These are phyloP conservation scores for Rhabdomys pumilio DNA, from an alignment of 2,797 vertebrate genomes.

Conservation along the genomic window DNA sequence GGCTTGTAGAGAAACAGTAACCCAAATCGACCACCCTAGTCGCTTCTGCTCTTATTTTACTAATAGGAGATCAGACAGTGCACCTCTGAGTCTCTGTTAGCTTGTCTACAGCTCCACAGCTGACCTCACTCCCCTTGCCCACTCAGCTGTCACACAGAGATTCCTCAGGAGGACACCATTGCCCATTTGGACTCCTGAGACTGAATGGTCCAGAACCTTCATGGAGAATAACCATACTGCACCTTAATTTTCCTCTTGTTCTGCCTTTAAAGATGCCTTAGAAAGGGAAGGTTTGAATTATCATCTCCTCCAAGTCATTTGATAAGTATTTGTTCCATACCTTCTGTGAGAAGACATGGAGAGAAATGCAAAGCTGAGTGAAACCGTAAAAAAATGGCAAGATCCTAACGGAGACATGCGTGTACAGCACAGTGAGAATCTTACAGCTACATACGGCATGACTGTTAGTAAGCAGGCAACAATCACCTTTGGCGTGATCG, in stretches of 20 bases:
- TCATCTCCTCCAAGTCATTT: neutral
- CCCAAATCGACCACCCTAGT: neutral
- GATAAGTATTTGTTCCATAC: neutral
- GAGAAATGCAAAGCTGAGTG: neutral
- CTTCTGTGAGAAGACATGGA: neutral
- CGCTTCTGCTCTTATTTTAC: neutral
- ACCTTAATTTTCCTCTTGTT: neutral
- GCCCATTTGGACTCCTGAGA: neutral
- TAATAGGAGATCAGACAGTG: neutral
- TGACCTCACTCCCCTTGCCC: neutral
- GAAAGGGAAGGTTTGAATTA: slow-evolving; percentile 21
- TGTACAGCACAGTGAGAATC: neutral
- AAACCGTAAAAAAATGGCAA: neutral
- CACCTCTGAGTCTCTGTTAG: no score
- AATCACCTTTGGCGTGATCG: no score
- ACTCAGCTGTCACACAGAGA: neutral
- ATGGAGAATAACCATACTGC: neutral
- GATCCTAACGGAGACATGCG: neutral
- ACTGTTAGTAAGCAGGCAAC: no score
- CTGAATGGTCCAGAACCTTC: neutral
- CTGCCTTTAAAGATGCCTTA: neutral
- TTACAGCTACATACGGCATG: neutral
- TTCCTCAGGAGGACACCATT: neutral
- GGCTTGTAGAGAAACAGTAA: neutral
- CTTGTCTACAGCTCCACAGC: neutral